Evolutionary conservation across 2,113 vertebrate genomes (phyloP), one percentile per base, ranked within the genome.

Genomic region (Takifugu bimaculatus): DNA sequence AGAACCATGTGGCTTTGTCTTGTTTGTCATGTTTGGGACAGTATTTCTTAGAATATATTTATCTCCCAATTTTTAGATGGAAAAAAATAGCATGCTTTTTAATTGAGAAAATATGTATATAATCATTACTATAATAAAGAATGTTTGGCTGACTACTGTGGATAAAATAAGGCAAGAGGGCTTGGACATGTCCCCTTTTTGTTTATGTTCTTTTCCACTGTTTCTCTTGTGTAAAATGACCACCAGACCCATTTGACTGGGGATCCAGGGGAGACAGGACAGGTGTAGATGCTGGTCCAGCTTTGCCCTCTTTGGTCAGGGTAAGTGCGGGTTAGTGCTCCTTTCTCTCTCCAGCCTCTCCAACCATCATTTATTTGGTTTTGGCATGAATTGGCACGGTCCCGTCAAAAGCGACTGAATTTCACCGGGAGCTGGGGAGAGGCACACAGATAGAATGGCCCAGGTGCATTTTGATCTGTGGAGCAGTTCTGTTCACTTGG

Each of bases 101-200:
- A n/a, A 85, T 68, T 77, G 77, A 84, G 65, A 76, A 72, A 70
- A 82, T 88, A 85, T 89, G 85, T 54, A 79, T 85, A 82, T 88
- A 85, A 78, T 79, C 82, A 74, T 80, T 83, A 85, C 83, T 77
- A 79, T 81, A 89, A 88, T 89, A 88, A 89, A 89, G 80, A 85
- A 84, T 86, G 82, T 87, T 82, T 86, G 82, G 79, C 81, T 84
- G 80, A 84, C 84, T 85, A 78, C 73, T 85, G 80, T 82, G 79
- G 73, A 13, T 77, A 67, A 88, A 82, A 78, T 66, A 74, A 79
- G 79, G 74, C 63, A 77, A n/a, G 75, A 84, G 81, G 83, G 79
- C 86, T 86, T 84, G 82, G 83, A 83, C 75, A 61, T 82, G 85
- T 80, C 77, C 83, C 82, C 76, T 84, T 83, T 70, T 76, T 85